phyloP scores from a whole-genome alignment of 1,140 invertebrate species.

The Chionoecetes opilio region DNA sequence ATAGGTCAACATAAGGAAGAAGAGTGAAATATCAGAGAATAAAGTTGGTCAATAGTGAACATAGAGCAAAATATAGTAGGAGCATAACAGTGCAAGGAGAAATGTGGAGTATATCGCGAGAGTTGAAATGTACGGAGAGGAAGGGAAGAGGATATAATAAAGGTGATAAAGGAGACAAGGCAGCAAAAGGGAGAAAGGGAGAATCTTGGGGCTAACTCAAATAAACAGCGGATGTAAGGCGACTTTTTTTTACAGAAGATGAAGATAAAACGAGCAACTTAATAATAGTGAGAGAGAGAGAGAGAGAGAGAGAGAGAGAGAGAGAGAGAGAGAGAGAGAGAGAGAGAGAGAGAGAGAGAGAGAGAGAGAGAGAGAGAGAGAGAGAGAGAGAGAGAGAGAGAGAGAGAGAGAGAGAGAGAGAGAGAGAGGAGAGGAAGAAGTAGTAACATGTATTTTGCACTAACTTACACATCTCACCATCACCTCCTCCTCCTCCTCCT shows the following conservation, averaged over 20 bases:
- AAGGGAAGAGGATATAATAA: neutral
- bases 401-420: too few relatives aligned
- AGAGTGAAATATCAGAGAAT: too few relatives aligned
- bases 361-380: constrained; percentile 40
- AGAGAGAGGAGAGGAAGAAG: neutral
- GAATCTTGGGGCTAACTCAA: neutral
- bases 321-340: constrained; percentile 60
- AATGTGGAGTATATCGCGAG: constrained; percentile 12
- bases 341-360: constrained; percentile 60
- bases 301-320: constrained; percentile 46
- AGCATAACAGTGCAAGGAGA: neutral
- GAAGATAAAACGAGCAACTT: neutral
- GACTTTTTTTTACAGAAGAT: neutral
- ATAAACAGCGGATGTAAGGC: neutral
- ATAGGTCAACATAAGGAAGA: too few relatives aligned
- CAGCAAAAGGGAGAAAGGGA: constrained; percentile 24
- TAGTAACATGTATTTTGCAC: neutral
- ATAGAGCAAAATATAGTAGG: neutral
- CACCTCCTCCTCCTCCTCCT: neutral
- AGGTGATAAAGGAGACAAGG: neutral
- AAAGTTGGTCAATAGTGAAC: neutral
- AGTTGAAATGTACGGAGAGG: neutral
- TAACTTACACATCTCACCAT: neutral
- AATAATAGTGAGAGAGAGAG: constrained; percentile 37
- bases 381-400: neutral